phyloP scores from a whole-genome alignment of 2,113 vertebrate genomes.

The Erpornis zantholeuca region DNA sequence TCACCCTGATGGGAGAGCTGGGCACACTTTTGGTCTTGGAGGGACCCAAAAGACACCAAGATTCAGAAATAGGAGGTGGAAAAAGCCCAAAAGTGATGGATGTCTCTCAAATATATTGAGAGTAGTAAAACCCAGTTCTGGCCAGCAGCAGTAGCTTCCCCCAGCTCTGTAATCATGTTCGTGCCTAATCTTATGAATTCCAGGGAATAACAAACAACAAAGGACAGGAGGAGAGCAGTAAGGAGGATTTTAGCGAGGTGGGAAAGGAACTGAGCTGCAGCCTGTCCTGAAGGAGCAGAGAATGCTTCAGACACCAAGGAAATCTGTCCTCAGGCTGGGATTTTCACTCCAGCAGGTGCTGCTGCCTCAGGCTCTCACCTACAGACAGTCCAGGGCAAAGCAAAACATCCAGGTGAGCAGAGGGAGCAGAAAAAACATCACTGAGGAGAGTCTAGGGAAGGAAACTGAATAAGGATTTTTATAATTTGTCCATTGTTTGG shows the following conservation, averaged over 20 bases:
- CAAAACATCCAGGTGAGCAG: neutral
- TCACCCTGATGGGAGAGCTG: neutral
- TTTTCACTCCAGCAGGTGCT: neutral
- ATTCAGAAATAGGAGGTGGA: neutral
- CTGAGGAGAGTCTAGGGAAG: neutral
- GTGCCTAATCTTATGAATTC: neutral
- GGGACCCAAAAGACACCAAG: neutral
- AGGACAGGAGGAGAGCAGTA: accelerated
- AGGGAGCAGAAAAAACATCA: neutral
- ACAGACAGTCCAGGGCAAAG: neutral
- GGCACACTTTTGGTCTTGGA: too few species aligned
- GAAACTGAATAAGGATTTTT: accelerated
- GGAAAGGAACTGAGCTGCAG: neutral
- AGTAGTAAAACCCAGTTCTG: neutral
- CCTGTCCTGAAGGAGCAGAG: neutral
- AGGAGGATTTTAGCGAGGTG: neutral
- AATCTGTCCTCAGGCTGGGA: neutral
- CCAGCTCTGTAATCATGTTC: accelerated
- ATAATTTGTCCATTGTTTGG: accelerated
- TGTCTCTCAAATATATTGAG: neutral
- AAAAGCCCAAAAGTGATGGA: neutral
- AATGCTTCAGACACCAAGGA: neutral
- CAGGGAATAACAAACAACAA: neutral
- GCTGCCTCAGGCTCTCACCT: neutral
- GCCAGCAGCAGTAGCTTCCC: neutral